Percentiles rank a stretch among this genome's conserved stretches.
Conservation (phyloP, 2,797 vertebrate species). For the Pantherophis vulpinus region DNA sequence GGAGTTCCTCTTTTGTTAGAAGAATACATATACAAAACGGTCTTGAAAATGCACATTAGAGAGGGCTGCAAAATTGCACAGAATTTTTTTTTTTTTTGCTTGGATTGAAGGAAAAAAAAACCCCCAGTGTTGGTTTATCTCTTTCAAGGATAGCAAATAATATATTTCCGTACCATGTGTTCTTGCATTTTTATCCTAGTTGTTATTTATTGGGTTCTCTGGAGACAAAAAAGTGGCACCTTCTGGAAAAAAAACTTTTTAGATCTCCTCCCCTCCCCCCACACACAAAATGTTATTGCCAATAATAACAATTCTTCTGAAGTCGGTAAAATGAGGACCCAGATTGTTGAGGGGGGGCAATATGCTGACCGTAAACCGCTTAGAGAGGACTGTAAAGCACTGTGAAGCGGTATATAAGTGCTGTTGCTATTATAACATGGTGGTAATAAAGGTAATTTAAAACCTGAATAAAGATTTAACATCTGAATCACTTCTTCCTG, state of each 20-base stretch:
- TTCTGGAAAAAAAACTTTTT: constrained; percentile 22
- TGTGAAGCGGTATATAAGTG: neutral
- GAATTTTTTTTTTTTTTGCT: neutral
- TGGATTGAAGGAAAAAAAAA: neutral
- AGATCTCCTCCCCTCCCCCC: constrained; percentile 19
- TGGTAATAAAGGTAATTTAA: constrained; percentile 50
- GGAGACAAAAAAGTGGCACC: constrained; percentile 30
- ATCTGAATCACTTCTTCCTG: constrained; percentile 50
- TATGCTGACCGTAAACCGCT: neutral
- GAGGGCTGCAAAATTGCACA: neutral
- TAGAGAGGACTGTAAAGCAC: neutral
- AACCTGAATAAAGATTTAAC: constrained; percentile 47
- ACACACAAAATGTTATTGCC: neutral
- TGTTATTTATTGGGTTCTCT: constrained; percentile 31
- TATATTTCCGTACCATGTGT: constrained; percentile 10
- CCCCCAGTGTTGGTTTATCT: neutral
- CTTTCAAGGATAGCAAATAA: neutral
- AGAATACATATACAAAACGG: constrained; percentile 1
- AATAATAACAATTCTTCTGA: neutral
- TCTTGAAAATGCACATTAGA: neutral
- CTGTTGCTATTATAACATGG: neutral
- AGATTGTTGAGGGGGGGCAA: neutral
- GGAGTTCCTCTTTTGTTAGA: constrained; percentile 14
- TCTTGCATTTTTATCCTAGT: constrained; percentile 33
- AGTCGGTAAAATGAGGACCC: too few species aligned